Evolutionary conservation across 2,113 vertebrate genomes (phyloP).

Genomic region (Phocoena sinus): DNA sequence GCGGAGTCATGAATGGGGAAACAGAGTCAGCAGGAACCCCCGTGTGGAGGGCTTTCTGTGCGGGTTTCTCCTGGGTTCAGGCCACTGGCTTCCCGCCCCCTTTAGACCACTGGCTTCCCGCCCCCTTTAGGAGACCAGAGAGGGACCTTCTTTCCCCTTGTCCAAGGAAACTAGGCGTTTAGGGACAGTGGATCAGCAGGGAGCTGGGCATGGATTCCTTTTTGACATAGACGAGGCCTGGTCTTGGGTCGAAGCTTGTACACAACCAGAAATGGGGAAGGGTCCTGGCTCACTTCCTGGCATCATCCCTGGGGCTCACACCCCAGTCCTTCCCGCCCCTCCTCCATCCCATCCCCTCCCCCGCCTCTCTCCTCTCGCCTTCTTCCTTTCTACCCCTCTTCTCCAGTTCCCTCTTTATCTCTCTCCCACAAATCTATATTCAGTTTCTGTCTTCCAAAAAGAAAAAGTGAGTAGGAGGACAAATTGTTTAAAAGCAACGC

Average conservation of each 20-base stretch:
- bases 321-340: neutral
- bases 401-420: neutral
- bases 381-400: neutral
- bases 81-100: neutral
- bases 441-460: conserved; percentile 66
- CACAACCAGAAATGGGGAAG: neutral
- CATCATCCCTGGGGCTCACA: rapidly evolving
- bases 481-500: conserved; percentile 57
- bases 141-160: neutral
- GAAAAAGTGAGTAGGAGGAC: conserved; percentile 57
- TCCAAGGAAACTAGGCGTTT: neutral
- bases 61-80: neutral
- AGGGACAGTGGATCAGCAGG: neutral
- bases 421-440: conserved; percentile 52
- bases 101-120: neutral
- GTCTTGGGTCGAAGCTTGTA: neutral
- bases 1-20: neutral
- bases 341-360: too few relatives aligned
- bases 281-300: too few relatives aligned
- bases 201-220: neutral
- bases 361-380: neutral
- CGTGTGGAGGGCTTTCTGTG: neutral
- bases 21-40: neutral
- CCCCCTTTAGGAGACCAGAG: neutral
- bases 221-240: neutral